Base-by-base conservation (phyloP, 2,888 invertebrate species). In the Eremobia ochroleuca region DNA sequence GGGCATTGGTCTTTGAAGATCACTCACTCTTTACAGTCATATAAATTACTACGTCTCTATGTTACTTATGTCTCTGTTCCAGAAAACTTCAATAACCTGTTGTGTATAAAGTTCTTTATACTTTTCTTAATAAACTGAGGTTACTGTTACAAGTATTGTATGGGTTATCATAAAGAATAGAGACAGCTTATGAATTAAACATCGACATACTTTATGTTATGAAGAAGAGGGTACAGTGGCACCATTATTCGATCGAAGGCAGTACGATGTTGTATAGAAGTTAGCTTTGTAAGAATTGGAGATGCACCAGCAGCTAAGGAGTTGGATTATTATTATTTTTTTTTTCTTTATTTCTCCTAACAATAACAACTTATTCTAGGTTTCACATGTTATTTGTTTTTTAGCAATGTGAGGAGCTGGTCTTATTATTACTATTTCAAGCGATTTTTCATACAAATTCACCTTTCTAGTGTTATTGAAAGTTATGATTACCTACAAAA, bases 111-210 rank as follows among this genome's bases (percentile, higher is more conserved):
- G 25, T 64, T 76, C 52, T 73, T 71, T 73, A 68, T 79, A 68
- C 66, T 70, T 67, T 76, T 64, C 34, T 37, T 64, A 68, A 70
- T 84, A 88, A 82, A 77, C 58, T 73, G 52, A 55, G 66, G 61
- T 81, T 82, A 72, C 67, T 70, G 72, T 73, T 79, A 79, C 49
- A 68, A 73, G 55, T 69, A n/a, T 69, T 66, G 59, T 67, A 65
- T 59, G 40, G 37, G n/a, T 62, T 82, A 73, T 61, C 64, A 75
- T 71, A 77, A 74, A 72, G 58, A 55, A 64, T 66, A 75, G 74
- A 71, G 34, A n/a, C 61, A 59, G 66, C 21, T 28, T 70, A 82
- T 86, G 85, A 85, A 88, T 87, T 79, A 85, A 73, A 77, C 52
- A 87, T 76, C 31, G 31, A 61, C 34, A 15, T 46, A 46, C 74